Evolutionary conservation across 1,140 invertebrate species (phyloP), one percentile per base, ranked within the genome.

Genomic region (Drosophila pseudoobscura): DNA sequence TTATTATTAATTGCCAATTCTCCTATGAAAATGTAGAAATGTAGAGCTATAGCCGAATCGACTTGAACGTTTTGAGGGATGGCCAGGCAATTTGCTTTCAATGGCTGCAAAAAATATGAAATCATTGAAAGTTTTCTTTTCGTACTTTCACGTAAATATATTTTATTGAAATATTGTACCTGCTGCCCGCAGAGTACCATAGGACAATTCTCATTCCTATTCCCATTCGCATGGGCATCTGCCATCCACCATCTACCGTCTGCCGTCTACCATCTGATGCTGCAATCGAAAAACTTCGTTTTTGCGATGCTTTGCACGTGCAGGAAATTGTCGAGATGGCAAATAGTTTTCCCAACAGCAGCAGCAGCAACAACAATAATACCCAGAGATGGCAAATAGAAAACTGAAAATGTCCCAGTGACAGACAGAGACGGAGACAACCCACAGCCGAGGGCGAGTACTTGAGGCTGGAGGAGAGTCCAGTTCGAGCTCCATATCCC

Each of bases 251-350:
- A 15, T 54, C 47, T 29, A 41, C 15, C 17, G 13, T 56, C n/a
- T 24, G n/a, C 44, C 44, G 4, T 31, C 31, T 22, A 45, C 45
- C 22, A 39, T 39, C 26, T 26, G 49, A 45, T 26, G 8, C 13
- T 49, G 45, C 65, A 80, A 53, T 56, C 64, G 60, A 64, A 72
- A 76, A 83, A 75, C 70, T 82, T 83, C 54, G 47, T 47, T 66
- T 39, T 83, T 83, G 75, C 65, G 41, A 88, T 88, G 83, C 83
- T 69, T 63, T 77, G 84, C 83, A 88, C 83, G 83, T 88, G 75
- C 83, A 75, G 77, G 79, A 88, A 88, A 88, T 88, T 88, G 83
- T 89, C 75, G 75, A 88, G 83, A 88, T 88, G 78, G 83, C 83
- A 88, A 88, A 88, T 88, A 88, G 83, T 88, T 88, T 88, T 79